Conservation (phyloP, 2,797 vertebrate species). For the Pelobates cultripes region DNA sequence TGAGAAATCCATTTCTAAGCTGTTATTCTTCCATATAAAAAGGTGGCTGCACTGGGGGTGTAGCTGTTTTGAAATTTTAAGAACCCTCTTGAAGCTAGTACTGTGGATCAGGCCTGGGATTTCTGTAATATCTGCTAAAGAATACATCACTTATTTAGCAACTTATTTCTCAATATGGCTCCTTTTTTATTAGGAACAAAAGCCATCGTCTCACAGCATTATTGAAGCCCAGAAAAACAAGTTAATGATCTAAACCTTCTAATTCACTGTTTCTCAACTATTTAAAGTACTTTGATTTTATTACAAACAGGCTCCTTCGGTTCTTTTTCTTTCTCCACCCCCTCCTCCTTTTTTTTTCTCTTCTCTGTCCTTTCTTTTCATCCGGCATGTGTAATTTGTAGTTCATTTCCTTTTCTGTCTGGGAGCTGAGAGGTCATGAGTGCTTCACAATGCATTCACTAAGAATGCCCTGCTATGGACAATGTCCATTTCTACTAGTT, state of each 20-base stretch:
- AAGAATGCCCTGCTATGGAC: slow-evolving; percentile 56
- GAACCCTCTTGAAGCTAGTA: slow-evolving; percentile 72
- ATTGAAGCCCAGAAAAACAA: slow-evolving; percentile 83
- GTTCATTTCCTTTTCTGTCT: slow-evolving; percentile 68
- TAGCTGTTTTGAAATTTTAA: slow-evolving; percentile 75
- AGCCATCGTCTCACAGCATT: slow-evolving; percentile 83
- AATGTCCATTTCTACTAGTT: slow-evolving; percentile 31
- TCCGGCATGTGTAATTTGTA: slow-evolving; percentile 66
- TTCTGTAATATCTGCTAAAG: slow-evolving; percentile 78
- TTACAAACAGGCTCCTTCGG: slow-evolving; percentile 67
- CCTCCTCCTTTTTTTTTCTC: slow-evolving; percentile 46
- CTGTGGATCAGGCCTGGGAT: slow-evolving; percentile 74
- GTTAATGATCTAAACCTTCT: slow-evolving; percentile 91
- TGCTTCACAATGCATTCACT: slow-evolving; percentile 62
- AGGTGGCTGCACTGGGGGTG: slow-evolving; percentile 78
- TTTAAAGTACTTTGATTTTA: slow-evolving; percentile 73
- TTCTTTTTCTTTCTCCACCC: slow-evolving; percentile 69
- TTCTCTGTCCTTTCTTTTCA: slow-evolving; percentile 64
- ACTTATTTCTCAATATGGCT: slow-evolving; percentile 79
- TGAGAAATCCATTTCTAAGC: slow-evolving; percentile 76
- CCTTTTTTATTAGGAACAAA: slow-evolving; percentile 82
- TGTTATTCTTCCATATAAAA: slow-evolving; percentile 79
- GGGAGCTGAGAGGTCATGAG: slow-evolving; percentile 64
- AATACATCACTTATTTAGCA: slow-evolving; percentile 81
- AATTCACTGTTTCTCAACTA: slow-evolving; percentile 72